Evolutionary conservation across 2,797 vertebrate genomes (phyloP).

Genomic region (Takifugu ocellatus): DNA sequence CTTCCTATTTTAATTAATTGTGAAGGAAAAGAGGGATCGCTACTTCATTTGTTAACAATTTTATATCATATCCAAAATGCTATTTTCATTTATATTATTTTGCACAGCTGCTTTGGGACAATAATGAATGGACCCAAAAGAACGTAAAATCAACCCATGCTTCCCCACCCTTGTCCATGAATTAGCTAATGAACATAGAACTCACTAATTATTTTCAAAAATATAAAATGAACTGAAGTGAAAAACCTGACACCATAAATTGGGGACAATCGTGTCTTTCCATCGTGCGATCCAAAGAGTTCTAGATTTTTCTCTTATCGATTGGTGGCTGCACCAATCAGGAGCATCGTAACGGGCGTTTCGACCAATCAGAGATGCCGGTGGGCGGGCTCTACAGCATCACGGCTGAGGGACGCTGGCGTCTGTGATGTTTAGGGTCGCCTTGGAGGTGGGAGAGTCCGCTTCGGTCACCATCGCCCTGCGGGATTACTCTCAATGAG

Average conservation of each 20-base stretch:
- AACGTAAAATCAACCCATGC: too few species aligned
- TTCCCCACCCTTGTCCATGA: too few species aligned
- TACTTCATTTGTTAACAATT: too few species aligned
- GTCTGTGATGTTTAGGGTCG: slow-evolving; percentile 54
- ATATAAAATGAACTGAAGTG: not conserved
- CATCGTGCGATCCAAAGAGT: slow-evolving; percentile 18
- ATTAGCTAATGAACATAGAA: too few species aligned
- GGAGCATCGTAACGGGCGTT: not conserved
- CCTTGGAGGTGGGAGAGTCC: slow-evolving; percentile 60
- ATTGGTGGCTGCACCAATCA: slow-evolving; percentile 61
- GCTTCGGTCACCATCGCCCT: slow-evolving; percentile 59
- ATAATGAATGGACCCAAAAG: too few species aligned
- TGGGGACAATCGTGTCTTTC: not conserved
- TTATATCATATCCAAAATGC: too few species aligned
- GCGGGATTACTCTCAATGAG: slow-evolving; percentile 69
- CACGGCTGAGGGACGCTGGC: slow-evolving; percentile 29
- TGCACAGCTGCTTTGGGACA: too few species aligned
- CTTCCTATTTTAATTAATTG: too few species aligned
- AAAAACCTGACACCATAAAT: slow-evolving; percentile 8
- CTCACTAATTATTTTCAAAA: too few species aligned
- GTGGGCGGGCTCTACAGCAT: slow-evolving; percentile 53
- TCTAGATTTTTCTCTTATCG: slow-evolving; percentile 77
- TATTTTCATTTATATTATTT: too few species aligned
- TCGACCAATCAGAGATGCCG: slow-evolving; percentile 52
- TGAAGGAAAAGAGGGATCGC: too few species aligned